phyloP scores from a whole-genome alignment of 2,113 vertebrate genomes.

The Zapus hudsonius region DNA sequence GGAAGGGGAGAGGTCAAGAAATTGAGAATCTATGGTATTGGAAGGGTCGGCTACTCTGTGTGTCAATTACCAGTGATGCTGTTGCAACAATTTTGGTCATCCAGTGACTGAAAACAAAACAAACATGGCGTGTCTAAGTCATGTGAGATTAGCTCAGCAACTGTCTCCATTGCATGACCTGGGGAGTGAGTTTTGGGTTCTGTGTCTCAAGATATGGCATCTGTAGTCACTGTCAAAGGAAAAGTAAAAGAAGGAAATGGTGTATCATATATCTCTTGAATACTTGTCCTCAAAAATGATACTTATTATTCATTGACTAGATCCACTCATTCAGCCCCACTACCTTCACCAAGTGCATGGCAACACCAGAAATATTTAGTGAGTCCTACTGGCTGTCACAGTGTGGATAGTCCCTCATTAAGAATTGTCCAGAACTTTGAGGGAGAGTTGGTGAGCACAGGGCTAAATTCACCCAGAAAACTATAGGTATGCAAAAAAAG shows the following conservation, averaged over 20 bases:
- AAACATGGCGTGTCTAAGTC: not conserved
- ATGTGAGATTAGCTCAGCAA: not conserved
- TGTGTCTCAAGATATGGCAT: not conserved
- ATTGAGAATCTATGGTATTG: not conserved
- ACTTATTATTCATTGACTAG: not conserved
- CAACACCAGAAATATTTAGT: not conserved
- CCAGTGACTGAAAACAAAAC: not conserved
- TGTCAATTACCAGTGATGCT: not conserved
- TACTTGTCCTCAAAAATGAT: not conserved
- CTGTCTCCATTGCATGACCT: not conserved
- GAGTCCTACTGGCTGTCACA: not conserved
- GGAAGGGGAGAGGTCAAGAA: not conserved
- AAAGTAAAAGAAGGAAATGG: conserved; percentile 4
- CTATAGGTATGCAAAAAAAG: not conserved
- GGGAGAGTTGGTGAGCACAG: not conserved
- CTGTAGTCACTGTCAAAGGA: not conserved
- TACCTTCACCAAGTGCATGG: not conserved
- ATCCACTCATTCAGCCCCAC: not conserved
- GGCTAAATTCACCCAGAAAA: not conserved
- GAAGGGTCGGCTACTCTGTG: not conserved
- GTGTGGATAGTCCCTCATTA: not conserved
- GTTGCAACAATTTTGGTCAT: not conserved
- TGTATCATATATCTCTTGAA: not conserved
- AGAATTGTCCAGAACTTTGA: not conserved
- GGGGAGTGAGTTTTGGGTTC: not conserved